Conservation (phyloP, 2,888 invertebrate genomes). For the Polyommatus iphigenia region DNA sequence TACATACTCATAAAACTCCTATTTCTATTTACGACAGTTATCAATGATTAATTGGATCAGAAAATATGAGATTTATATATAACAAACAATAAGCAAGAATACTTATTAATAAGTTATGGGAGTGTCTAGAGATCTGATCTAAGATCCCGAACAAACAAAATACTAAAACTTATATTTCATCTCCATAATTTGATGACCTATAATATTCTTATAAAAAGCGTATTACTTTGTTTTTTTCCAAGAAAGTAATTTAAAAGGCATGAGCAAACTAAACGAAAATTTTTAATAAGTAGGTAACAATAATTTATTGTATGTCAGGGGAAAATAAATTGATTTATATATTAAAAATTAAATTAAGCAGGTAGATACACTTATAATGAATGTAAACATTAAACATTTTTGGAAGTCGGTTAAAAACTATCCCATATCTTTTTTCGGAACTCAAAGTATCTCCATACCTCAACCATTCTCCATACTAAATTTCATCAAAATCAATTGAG, state of each 20-base stretch:
- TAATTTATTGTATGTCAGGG: too few relatives aligned
- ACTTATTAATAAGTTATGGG: background rate
- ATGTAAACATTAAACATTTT: too few relatives aligned
- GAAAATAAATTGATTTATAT: too few relatives aligned
- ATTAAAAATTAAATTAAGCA: too few relatives aligned
- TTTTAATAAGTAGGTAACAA: too few relatives aligned
- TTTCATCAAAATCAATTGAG: too few relatives aligned
- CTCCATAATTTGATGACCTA: background rate
- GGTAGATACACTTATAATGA: too few relatives aligned
- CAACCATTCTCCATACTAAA: too few relatives aligned
- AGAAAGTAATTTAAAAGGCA: background rate
- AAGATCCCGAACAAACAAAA: conserved; percentile 3
- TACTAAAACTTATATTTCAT: conserved; percentile 15
- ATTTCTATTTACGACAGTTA: background rate
- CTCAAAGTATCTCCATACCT: too few relatives aligned
- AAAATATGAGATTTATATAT: background rate
- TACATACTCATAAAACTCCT: too few relatives aligned
- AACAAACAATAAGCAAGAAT: background rate
- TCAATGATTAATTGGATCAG: background rate
- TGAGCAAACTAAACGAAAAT: background rate
- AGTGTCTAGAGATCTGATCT: background rate
- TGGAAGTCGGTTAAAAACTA: too few relatives aligned
- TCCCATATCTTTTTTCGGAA: too few relatives aligned
- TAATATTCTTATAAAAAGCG: background rate
- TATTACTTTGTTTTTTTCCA: background rate